phyloP scores from a whole-genome alignment of 2,888 invertebrate genomes.

The Hoplodrina ambigua region DNA sequence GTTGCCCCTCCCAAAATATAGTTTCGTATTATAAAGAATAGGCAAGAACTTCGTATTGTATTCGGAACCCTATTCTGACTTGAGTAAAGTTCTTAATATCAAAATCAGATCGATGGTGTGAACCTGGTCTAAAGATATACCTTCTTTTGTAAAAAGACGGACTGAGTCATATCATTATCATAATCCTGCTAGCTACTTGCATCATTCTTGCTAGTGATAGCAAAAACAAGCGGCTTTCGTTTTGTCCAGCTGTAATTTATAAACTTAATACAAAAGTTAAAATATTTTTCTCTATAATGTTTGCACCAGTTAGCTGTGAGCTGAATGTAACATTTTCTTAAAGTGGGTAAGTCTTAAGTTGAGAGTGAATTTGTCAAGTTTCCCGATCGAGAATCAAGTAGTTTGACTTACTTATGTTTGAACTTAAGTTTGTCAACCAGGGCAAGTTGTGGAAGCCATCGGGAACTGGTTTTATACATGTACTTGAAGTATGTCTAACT shows the following conservation, averaged over 20 bases:
- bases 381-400: slow-evolving; percentile 56
- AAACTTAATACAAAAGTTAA: neutral
- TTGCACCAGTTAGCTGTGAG: slow-evolving; percentile 25
- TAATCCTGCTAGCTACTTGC: too few species aligned
- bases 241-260: neutral
- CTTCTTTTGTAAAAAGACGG: too few species aligned
- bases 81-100: too few species aligned
- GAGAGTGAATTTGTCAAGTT: slow-evolving; percentile 59
- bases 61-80: too few species aligned
- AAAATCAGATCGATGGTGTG: too few species aligned
- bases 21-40: too few species aligned
- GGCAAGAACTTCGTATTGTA: too few species aligned
- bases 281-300: slow-evolving; percentile 18
- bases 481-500: neutral
- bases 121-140: too few species aligned
- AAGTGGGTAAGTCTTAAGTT: slow-evolving; percentile 46
- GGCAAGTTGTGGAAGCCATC: slow-evolving; percentile 21
- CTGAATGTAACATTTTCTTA: slow-evolving; percentile 40
- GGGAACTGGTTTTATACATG: slow-evolving; percentile 25
- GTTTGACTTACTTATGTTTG: slow-evolving; percentile 59
- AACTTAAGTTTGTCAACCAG: slow-evolving; percentile 46
- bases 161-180: too few species aligned
- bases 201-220: too few species aligned
- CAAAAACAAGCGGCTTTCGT: too few species aligned
- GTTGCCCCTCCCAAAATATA: too few species aligned